phyloP scores from a whole-genome alignment of 2,888 invertebrate genomes.

The Acrocera orbiculus region DNA sequence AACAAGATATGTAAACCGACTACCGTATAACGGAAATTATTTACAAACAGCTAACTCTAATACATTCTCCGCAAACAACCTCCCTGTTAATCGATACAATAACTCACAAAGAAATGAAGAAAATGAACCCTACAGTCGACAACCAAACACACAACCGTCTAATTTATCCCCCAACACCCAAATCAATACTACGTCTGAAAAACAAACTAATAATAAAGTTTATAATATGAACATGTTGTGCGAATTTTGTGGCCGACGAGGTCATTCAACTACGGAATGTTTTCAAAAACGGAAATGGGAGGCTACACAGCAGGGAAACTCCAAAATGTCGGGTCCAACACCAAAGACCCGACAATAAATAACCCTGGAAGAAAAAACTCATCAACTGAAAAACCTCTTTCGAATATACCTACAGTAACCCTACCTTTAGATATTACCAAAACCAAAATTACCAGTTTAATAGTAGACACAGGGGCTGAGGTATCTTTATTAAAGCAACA shows the following conservation, averaged over 20 bases:
- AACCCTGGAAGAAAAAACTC: neutral
- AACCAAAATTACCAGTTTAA: neutral
- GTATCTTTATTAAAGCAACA: neutral
- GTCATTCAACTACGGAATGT: neutral
- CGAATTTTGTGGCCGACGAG: neutral
- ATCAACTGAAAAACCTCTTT: neutral
- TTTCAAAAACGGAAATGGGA: neutral
- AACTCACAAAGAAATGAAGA: too few relatives aligned
- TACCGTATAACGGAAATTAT: too few relatives aligned
- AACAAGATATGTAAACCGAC: too few relatives aligned
- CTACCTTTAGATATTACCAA: neutral
- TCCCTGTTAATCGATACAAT: too few relatives aligned
- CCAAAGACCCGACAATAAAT: neutral
- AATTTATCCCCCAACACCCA: too few relatives aligned
- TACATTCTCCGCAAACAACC: too few relatives aligned
- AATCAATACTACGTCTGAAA: neutral
- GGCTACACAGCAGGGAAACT: neutral
- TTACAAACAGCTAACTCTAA: too few relatives aligned
- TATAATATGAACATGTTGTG: neutral
- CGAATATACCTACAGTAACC: neutral
- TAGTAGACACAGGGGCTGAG: slow-evolving; percentile 1
- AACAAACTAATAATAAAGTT: neutral
- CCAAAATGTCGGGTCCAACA: neutral
- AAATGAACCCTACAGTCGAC: too few relatives aligned
- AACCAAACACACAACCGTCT: neutral